phyloP scores from a whole-genome alignment of 2,888 invertebrate genomes.

The Eupithecia exiguata region DNA sequence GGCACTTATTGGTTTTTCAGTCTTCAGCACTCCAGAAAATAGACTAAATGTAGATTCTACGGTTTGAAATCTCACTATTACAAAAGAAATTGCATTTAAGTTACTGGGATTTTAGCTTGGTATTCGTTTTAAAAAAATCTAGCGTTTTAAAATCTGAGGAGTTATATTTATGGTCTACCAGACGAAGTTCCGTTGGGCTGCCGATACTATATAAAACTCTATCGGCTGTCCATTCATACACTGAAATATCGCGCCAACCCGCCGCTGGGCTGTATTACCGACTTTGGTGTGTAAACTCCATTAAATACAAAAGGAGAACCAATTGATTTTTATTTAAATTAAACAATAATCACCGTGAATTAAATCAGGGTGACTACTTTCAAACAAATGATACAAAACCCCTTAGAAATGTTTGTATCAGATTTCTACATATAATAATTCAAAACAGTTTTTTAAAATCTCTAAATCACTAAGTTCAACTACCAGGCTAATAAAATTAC shows the following conservation, averaged over 20 bases:
- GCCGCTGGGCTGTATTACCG: too few species aligned
- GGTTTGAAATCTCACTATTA: constrained; percentile 19
- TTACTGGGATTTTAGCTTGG: not conserved
- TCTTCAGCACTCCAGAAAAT: constrained; percentile 23
- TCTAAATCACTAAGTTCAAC: not conserved
- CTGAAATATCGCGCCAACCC: too few species aligned
- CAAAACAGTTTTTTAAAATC: not conserved
- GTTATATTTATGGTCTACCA: not conserved
- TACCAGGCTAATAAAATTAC: not conserved
- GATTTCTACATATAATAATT: not conserved
- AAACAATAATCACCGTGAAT: too few species aligned
- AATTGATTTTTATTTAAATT: too few species aligned
- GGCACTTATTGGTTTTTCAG: constrained; percentile 30
- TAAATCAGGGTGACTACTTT: not conserved
- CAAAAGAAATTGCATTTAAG: constrained; percentile 19
- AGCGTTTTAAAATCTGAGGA: not conserved
- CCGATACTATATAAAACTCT: too few species aligned
- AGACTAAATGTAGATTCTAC: constrained; percentile 12
- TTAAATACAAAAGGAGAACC: too few species aligned
- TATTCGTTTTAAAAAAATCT: constrained; percentile 2
- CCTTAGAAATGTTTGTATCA: not conserved
- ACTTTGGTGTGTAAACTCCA: too few species aligned
- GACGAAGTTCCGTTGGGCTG: too few species aligned
- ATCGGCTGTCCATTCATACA: too few species aligned
- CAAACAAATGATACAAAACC: not conserved